Conservation (phyloP, 2,113 vertebrate species). For the Cairina moschata region DNA sequence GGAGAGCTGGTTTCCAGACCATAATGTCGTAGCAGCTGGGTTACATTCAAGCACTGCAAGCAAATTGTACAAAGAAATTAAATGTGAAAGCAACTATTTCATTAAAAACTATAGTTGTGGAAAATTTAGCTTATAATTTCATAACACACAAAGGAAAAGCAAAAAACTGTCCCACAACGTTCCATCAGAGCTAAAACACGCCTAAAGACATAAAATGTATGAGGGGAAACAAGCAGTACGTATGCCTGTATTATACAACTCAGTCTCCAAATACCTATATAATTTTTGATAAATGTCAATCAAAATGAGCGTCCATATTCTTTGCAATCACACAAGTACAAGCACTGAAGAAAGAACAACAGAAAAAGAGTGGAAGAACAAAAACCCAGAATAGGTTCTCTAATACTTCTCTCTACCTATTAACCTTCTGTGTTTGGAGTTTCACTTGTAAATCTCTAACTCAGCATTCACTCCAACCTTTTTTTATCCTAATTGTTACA, state of each 20-base stretch:
- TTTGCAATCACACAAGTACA: neutral
- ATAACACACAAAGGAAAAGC: neutral
- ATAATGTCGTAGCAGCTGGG: slow-evolving; percentile 88
- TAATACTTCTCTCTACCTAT: neutral
- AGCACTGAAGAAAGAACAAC: neutral
- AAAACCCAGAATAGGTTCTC: neutral
- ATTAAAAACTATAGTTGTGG: neutral
- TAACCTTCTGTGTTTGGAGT: neutral
- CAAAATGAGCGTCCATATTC: neutral
- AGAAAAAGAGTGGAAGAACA: neutral
- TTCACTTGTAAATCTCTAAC: neutral
- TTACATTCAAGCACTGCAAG: slow-evolving; percentile 93
- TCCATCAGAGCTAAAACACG: neutral
- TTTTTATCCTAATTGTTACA: neutral
- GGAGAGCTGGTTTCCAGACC: slow-evolving; percentile 83
- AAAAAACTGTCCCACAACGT: neutral
- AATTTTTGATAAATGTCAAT: neutral
- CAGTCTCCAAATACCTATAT: neutral
- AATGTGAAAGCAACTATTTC: neutral
- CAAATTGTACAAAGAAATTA: slow-evolving; percentile 35
- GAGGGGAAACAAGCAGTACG: neutral
- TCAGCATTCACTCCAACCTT: rapidly evolving
- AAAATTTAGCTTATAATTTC: neutral
- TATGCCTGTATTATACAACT: neutral
- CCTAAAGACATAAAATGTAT: neutral